Evolutionary conservation across 2,113 vertebrate genomes (phyloP).

Genomic region (Pelusios castaneus): DNA sequence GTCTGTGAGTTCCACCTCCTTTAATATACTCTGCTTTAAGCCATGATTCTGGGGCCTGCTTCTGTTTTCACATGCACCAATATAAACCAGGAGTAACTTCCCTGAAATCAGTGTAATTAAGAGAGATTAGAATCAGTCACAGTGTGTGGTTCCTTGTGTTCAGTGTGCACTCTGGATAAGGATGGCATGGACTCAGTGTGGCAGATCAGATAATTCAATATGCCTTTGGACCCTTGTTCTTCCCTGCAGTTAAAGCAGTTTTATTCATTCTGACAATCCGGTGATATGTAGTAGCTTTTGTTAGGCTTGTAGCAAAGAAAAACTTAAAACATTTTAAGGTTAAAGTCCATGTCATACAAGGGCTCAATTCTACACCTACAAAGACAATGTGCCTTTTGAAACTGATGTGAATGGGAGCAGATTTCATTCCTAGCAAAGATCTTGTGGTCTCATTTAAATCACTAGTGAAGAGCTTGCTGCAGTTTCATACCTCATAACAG

Average conservation of each 20-base stretch:
- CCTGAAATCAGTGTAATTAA: background rate
- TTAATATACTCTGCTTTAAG: background rate
- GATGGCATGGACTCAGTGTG: background rate
- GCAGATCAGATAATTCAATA: background rate
- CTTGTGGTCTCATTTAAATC: background rate
- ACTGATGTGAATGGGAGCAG: background rate
- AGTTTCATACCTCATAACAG: accelerated
- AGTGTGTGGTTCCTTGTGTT: background rate
- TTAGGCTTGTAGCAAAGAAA: background rate
- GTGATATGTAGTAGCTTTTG: background rate
- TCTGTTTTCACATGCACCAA: background rate
- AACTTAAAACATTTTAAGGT: background rate
- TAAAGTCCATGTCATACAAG: background rate
- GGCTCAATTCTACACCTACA: background rate
- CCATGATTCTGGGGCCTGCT: background rate
- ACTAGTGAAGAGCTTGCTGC: accelerated
- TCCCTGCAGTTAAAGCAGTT: background rate
- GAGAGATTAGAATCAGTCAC: background rate
- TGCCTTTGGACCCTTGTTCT: background rate
- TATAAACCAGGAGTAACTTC: background rate
- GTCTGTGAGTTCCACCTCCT: background rate
- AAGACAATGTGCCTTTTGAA: background rate
- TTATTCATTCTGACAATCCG: background rate
- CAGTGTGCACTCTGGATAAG: background rate
- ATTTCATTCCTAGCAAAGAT: background rate